These are phyloP conservation scores for Sinocyclocheilus grahami DNA, from an alignment of 2,113 vertebrate genomes.

Conservation along the genomic window DNA sequence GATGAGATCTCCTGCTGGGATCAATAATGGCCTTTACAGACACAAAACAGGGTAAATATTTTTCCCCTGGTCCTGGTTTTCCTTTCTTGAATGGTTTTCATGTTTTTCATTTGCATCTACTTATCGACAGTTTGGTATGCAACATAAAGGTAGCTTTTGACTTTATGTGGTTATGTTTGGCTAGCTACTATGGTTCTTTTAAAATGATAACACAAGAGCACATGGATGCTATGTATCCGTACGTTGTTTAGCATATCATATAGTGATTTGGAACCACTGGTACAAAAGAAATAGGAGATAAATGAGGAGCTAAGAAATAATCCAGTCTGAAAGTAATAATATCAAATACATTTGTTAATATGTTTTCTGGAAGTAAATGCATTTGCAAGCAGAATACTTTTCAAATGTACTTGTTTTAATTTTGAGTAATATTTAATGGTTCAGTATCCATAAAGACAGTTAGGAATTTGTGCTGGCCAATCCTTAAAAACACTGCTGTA, in stretches of 20 bases:
- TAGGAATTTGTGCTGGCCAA: neutral
- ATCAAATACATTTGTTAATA: neutral
- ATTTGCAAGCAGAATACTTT: neutral
- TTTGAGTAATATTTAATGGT: neutral
- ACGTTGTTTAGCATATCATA: constrained; percentile 68
- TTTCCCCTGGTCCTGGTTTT: constrained; percentile 21
- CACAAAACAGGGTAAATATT: constrained; percentile 57
- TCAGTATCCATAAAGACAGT: neutral
- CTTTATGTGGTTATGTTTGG: no score
- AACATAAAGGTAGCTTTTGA: neutral
- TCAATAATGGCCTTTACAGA: constrained; percentile 55
- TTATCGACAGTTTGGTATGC: neutral
- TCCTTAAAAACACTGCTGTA: neutral
- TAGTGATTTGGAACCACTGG: constrained; percentile 71
- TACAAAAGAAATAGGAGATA: constrained; percentile 70
- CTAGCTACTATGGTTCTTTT: constrained; percentile 19
- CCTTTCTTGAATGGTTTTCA: neutral
- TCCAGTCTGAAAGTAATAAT: constrained; percentile 41
- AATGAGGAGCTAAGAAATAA: constrained; percentile 34
- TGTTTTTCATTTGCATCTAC: constrained; percentile 10
- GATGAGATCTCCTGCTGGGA: constrained; percentile 57
- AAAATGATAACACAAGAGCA: constrained; percentile 67
- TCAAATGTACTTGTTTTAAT: neutral
- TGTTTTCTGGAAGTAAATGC: no score
- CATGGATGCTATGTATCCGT: constrained; percentile 95